phyloP scores from a whole-genome alignment of 2,797 vertebrate species.

The Coluber constrictor region DNA sequence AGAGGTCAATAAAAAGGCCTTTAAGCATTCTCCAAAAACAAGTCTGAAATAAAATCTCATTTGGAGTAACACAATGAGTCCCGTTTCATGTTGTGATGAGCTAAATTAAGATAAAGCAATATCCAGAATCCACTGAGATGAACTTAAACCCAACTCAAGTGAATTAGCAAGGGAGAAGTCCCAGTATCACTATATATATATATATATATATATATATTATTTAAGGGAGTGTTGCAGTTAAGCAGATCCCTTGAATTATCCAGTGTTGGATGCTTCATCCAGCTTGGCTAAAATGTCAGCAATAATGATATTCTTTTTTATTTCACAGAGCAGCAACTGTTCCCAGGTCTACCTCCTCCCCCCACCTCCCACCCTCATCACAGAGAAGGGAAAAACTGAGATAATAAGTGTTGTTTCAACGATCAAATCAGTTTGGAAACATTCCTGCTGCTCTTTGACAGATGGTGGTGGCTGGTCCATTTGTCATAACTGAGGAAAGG shows the following conservation, averaged over 20 bases:
- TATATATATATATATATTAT: neutral
- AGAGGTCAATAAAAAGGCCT: neutral
- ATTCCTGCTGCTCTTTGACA: constrained; percentile 10
- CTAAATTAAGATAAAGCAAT: neutral
- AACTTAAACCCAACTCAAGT: neutral
- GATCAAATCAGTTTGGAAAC: constrained; percentile 13
- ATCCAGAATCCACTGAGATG: neutral
- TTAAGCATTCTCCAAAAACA: neutral
- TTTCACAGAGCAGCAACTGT: constrained; percentile 4
- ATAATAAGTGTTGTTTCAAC: constrained; percentile 27
- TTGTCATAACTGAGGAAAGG: constrained; percentile 2
- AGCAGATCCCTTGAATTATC: neutral
- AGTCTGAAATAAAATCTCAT: neutral
- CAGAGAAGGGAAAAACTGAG: constrained; percentile 5
- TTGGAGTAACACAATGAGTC: too few relatives aligned
- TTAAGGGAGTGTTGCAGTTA: neutral
- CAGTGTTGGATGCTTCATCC: neutral
- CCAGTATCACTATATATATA: neutral
- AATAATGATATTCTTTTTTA: neutral
- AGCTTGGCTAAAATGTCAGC: neutral
- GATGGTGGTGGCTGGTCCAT: constrained; percentile 13
- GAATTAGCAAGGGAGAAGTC: neutral
- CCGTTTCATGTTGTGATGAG: neutral
- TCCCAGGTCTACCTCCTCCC: neutral
- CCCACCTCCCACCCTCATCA: neutral